Evolutionary conservation across 2,888 invertebrate genomes (phyloP).

Genomic region (Tanytarsus gracilentus): DNA sequence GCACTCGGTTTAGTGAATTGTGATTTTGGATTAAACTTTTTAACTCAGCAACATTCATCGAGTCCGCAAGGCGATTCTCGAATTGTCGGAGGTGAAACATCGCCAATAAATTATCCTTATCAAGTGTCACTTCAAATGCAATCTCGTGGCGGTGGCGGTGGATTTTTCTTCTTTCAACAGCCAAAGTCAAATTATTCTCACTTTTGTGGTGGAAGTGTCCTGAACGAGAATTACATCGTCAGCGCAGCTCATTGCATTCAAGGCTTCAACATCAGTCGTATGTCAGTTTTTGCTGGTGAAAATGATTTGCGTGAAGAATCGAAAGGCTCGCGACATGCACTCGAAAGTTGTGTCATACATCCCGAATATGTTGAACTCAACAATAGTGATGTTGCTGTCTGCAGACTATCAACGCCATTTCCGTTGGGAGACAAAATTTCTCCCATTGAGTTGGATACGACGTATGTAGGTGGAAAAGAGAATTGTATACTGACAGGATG

Average conservation of each 20-base stretch:
- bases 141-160: background rate
- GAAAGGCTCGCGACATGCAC: conserved; percentile 36
- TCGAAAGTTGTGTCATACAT: conserved; percentile 37
- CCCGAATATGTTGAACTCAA: conserved; percentile 38
- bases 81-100: conserved; percentile 32
- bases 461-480: conserved; percentile 10
- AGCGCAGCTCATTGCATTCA: conserved; percentile 42
- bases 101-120: conserved; percentile 37
- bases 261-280: conserved; percentile 35
- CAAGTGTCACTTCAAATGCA: conserved; percentile 37
- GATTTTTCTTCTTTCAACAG: background rate
- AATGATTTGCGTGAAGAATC: conserved; percentile 29
- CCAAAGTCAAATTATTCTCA: conserved; percentile 32
- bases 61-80: too few species aligned
- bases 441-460: background rate
- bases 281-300: conserved; percentile 33
- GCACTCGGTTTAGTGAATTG: too few species aligned
- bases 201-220: conserved; percentile 38
- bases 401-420: conserved; percentile 38
- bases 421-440: conserved; percentile 33
- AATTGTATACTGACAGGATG: conserved; percentile 34
- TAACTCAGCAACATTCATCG: too few species aligned
- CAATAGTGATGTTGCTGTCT: conserved; percentile 40
- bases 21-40: too few species aligned
- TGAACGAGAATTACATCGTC: conserved; percentile 39